Conservation (phyloP, 2,797 vertebrate species). For the Otolemur crassicaudatus region DNA sequence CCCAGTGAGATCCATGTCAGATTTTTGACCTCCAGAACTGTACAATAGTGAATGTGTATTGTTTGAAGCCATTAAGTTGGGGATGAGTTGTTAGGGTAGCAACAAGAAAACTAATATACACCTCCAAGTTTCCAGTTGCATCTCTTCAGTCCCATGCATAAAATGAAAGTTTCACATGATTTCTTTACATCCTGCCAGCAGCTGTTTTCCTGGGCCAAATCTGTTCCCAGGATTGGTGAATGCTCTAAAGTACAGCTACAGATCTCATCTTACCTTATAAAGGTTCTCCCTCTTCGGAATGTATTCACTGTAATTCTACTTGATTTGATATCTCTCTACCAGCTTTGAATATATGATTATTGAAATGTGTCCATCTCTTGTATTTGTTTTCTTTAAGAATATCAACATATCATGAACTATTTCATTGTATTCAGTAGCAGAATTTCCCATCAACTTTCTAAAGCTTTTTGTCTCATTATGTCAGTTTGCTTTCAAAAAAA, state of each 20-base stretch:
- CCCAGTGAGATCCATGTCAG: not conserved
- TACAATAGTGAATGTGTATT: not conserved
- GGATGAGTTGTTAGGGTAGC: not conserved
- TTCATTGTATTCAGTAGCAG: not conserved
- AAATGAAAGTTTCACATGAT: not conserved
- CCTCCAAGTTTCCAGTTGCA: not conserved
- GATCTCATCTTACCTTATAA: not conserved
- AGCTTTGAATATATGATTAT: not conserved
- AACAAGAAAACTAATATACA: not conserved
- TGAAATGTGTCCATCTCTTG: not conserved
- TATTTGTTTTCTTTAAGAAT: not conserved
- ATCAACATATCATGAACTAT: not conserved
- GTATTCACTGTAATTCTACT: not conserved
- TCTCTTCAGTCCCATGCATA: not conserved
- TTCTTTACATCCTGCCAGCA: not conserved
- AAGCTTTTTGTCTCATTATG: not conserved
- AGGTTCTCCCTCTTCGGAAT: not conserved
- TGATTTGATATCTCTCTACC: not conserved
- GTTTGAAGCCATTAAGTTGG: not conserved
- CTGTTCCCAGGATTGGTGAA: not conserved
- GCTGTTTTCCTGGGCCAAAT: not conserved
- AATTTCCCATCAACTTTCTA: not conserved
- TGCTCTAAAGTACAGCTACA: not conserved
- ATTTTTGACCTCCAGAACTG: not conserved
- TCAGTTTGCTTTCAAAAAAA: not conserved